Evolutionary conservation across 1,140 invertebrate genomes (phyloP).

Genomic region (Meteorus sp.): DNA sequence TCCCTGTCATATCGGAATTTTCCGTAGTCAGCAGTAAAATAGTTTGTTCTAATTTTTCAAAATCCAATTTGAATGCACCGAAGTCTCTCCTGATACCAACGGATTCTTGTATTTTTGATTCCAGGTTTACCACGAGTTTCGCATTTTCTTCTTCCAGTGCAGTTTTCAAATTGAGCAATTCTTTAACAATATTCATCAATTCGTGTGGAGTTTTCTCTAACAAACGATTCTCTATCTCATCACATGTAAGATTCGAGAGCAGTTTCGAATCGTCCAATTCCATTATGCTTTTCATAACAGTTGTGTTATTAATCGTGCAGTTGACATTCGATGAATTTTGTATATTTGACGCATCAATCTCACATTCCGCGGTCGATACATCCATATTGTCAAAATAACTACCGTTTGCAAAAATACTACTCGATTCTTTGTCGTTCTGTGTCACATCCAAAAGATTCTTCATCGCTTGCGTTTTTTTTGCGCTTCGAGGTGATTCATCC

Average conservation of each 20-base stretch:
- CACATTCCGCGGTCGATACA: conserved; percentile 10
- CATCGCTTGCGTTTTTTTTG: not conserved
- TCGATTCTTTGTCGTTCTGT: conserved; percentile 31
- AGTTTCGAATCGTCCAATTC: conserved; percentile 19
- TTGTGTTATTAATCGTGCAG: conserved; percentile 1
- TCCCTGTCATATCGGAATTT: conserved; percentile 42
- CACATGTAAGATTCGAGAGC: conserved; percentile 2
- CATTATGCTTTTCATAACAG: conserved; percentile 2
- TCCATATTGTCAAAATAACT: conserved; percentile 43
- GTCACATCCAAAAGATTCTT: conserved; percentile 4
- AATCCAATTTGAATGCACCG: conserved; percentile 38
- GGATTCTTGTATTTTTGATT: conserved; percentile 39
- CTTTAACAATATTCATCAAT: conserved; percentile 12
- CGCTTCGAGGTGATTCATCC: not conserved
- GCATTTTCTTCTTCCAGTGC: conserved; percentile 39
- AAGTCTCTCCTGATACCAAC: conserved; percentile 44
- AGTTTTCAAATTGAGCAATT: conserved; percentile 31
- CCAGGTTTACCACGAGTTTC: conserved; percentile 35
- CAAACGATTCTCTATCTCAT: conserved; percentile 16
- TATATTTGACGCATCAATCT: conserved; percentile 5
- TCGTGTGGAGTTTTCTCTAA: conserved; percentile 20
- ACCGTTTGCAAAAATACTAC: conserved; percentile 41
- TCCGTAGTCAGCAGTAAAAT: conserved; percentile 43
- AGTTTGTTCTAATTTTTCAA: conserved; percentile 42
- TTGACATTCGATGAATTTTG: not conserved